Evolutionary conservation across 2,113 vertebrate genomes (phyloP), one percentile per base, ranked within the genome.

Genomic region (Machaerirhynchus nigripectus): DNA sequence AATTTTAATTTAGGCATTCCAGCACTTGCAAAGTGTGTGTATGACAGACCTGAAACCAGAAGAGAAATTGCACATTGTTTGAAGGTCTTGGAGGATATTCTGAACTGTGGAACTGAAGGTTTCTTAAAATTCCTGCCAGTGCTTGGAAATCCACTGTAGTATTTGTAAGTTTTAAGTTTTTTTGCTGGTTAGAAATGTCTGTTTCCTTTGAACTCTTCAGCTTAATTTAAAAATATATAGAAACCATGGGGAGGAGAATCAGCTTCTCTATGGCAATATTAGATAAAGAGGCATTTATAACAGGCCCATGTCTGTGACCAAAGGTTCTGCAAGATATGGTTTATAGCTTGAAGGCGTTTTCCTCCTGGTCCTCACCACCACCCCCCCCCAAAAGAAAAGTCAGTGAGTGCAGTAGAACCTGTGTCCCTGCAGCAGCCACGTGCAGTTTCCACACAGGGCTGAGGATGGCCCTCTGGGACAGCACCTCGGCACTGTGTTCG

Each of bases 391-490:
- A 46, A 21, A 21, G 8, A 26, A 33, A 50, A 15, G 20, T 52
- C 7, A 0, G 1, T 19, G 56, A 44, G 21, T 33, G 30, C 61
- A 31, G 61, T 50, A 60, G 73, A 83, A 20, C 23, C 10, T 0
- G 0, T 9, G 16, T 61, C 19, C 44, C 60, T 30, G 8, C 0
- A 1, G 70, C 74, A 75, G 53, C 67, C 22, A 15, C 1, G 0
- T 94, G 89, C 84, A 90, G 69, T 96, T 96, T 85, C 74, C 5
- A 2, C 6, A 19, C 6, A 6, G 21, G 20, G 93, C 97, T 71
- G 94, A 77, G 87, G 96, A 73, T 96, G 97, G 95, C 96, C 91
- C 2, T 31, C 49, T 87, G 9, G 16, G 93, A 86, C 70, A 96
- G 61, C 7, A 2, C 53, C 88, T 84, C 37, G 10, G 49, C 70